These are phyloP conservation scores for Leptopilina drosophilae DNA, from an alignment of 2,888 invertebrate genomes.

Conservation along the genomic window DNA sequence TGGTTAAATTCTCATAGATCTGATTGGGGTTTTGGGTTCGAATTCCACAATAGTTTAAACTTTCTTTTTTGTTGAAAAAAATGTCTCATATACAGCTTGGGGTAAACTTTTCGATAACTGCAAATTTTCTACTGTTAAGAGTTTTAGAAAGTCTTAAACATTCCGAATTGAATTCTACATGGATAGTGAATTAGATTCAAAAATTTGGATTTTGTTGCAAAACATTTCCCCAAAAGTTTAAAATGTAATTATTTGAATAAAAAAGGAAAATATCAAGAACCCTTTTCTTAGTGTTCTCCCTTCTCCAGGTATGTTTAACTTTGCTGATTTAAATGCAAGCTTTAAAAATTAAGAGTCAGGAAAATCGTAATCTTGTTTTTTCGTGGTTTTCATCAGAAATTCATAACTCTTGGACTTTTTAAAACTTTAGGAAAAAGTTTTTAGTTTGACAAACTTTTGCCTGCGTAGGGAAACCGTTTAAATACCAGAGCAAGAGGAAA, in stretches of 20 bases:
- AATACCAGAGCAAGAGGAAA: neutral
- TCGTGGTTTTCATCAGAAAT: conserved; percentile 31
- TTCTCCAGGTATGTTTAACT: neutral
- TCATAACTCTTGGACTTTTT: conserved; percentile 32
- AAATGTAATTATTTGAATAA: neutral
- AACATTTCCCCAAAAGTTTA: too few relatives aligned
- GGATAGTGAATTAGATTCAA: too few relatives aligned
- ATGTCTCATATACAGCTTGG: too few relatives aligned
- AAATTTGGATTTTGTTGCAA: too few relatives aligned
- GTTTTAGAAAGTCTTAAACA: too few relatives aligned
- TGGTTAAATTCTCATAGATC: too few relatives aligned
- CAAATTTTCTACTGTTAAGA: too few relatives aligned
- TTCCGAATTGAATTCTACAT: too few relatives aligned
- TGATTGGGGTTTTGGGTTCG: too few relatives aligned
- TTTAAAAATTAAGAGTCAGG: conserved; percentile 10
- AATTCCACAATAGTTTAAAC: neutral
- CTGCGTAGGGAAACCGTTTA: conserved; percentile 6
- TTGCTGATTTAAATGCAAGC: conserved; percentile 20
- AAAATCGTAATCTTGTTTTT: conserved; percentile 37
- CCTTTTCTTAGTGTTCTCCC: too few relatives aligned
- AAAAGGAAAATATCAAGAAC: neutral
- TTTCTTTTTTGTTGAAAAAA: too few relatives aligned
- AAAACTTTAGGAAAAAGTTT: conserved; percentile 3
- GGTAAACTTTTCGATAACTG: too few relatives aligned
- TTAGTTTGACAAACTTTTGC: conserved; percentile 32